Base-by-base conservation (phyloP, 2,888 invertebrate genomes). In the Luperina testacea region DNA sequence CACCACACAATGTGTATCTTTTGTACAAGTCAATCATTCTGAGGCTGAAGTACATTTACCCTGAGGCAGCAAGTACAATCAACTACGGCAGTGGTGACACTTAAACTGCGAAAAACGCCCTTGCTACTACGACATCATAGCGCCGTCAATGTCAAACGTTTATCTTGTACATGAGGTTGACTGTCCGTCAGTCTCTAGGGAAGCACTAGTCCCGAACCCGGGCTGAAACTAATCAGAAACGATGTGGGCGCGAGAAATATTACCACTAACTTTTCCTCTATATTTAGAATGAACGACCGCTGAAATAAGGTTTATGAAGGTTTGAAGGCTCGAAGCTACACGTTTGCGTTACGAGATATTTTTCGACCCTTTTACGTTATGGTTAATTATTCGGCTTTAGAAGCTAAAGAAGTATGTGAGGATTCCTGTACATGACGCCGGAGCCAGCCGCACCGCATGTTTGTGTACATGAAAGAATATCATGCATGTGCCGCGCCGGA, bases 161-260 rank as follows among this genome's bases (percentile, higher is more conserved):
- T 45, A 11, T 17, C 38, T 13, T 38, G 17, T 24, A 59, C 27
- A 2, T 59, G 24, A 3, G 13, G 80, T 27, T 59, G 69, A 68
- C 69, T 42, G 27, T 64, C 38, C 59, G 15, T 2, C n/a, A 7
- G 17, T 76, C 83, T 65, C 86, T 53, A 2, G 82, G 69, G 86
- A 70, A 61, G 9, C 8, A 48, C 27, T 38, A 27, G 61, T 0
- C 15, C 63, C 27, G 45, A 69, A 84, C 32, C 53, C 53, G 17
- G 57, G 0, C 20, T 32, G 4, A 75, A 75, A 72, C 61, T 75
- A 83, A 83, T 86, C 86, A 83, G 57, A 76, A 72, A 59, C 4
- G 48, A 83, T 57, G 79, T 74, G 67, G 70, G 9, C 65, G 15
- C n/a, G n/a, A n/a, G 20, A 64, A 70, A 57, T 65, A 71, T 69